Conservation (phyloP, 1,140 invertebrate genomes). For the Ceratina australensis region DNA sequence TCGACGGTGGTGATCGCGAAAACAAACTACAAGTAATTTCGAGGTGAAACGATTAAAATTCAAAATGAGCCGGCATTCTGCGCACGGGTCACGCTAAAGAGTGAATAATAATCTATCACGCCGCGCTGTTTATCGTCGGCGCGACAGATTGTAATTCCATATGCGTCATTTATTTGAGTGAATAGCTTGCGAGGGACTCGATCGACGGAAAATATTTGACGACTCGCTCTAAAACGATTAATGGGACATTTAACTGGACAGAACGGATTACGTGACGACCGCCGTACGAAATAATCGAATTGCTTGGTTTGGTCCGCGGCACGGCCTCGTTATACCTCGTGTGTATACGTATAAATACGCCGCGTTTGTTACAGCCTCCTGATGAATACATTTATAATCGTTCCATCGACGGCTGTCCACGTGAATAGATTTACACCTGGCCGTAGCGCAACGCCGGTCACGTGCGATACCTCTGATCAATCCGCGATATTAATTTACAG, state of each 20-base stretch:
- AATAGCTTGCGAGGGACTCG: constrained; percentile 33
- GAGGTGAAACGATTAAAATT: neutral
- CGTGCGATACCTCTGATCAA: constrained; percentile 23
- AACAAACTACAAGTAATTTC: neutral
- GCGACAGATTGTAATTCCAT: constrained; percentile 35
- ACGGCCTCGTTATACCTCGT: neutral
- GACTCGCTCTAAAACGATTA: constrained; percentile 59
- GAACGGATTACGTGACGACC: constrained; percentile 60
- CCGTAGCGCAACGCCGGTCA: neutral
- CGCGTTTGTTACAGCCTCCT: constrained; percentile 56
- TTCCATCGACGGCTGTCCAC: constrained; percentile 14
- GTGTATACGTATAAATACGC: constrained; percentile 47
- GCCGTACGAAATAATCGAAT: constrained; percentile 63
- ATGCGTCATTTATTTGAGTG: constrained; percentile 36
- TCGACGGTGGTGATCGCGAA: too few species aligned
- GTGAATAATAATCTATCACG: neutral
- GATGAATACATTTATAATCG: constrained; percentile 51
- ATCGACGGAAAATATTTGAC: constrained; percentile 60
- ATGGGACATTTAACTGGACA: constrained; percentile 60
- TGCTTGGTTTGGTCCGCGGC: constrained; percentile 44
- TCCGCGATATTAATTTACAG: constrained; percentile 38
- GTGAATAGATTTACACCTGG: constrained; percentile 55
- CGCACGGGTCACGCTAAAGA: neutral
- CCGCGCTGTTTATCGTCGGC: constrained; percentile 1
- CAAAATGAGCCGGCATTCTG: neutral